These are phyloP conservation scores for Trogon surrucura DNA, from an alignment of 2,113 vertebrate genomes.

Conservation along the genomic window DNA sequence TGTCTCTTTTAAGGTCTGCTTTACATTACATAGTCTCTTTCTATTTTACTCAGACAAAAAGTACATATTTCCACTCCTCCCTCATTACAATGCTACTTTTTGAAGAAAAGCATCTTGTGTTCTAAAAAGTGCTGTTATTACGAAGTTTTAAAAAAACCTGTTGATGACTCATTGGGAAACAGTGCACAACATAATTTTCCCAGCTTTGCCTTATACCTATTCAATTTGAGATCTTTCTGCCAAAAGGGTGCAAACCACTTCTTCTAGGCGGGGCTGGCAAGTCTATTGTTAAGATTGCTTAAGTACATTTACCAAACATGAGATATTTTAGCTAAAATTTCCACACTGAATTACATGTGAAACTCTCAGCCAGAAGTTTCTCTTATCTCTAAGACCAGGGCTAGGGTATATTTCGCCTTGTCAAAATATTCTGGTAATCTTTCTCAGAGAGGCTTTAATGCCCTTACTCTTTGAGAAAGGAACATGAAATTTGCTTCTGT, in stretches of 20 bases:
- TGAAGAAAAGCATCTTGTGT: not conserved
- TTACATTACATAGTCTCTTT: slow-evolving; percentile 17
- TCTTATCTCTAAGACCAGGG: not conserved
- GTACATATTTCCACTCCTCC: not conserved
- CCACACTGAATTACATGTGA: not conserved
- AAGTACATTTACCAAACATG: not conserved
- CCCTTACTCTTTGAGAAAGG: not conserved
- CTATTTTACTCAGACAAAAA: slow-evolving; percentile 34
- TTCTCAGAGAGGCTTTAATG: not conserved
- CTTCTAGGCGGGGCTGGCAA: slow-evolving; percentile 6
- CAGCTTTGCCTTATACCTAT: not conserved
- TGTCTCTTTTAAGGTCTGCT: slow-evolving; percentile 28
- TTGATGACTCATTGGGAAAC: not conserved
- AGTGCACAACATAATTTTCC: not conserved
- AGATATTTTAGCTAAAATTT: not conserved
- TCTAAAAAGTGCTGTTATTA: not conserved
- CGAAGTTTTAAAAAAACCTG: slow-evolving; percentile 45
- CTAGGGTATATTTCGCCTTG: not conserved
- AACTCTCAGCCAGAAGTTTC: not conserved
- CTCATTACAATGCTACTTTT: not conserved
- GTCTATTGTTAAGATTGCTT: not conserved
- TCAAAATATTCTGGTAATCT: not conserved
- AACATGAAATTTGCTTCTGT: not conserved
- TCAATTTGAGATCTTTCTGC: not conserved
- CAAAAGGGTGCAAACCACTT: not conserved